phyloP scores from a whole-genome alignment of 2,888 invertebrate species.

The Plebejus melissa region DNA sequence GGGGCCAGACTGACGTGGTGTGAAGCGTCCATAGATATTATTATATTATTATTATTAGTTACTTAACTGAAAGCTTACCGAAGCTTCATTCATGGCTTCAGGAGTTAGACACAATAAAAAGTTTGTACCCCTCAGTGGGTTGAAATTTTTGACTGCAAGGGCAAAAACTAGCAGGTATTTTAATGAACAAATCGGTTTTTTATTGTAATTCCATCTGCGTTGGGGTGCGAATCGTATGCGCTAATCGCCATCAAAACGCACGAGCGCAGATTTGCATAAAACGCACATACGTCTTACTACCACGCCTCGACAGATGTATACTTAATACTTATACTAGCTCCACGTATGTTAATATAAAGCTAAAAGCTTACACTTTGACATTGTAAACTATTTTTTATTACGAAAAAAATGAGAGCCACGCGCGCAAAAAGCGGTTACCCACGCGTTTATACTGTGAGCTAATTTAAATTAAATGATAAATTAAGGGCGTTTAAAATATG shows the following conservation, averaged over 20 bases:
- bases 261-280: conserved; percentile 61
- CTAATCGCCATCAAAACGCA: conserved; percentile 47
- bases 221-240: conserved; percentile 32
- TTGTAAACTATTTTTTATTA: conserved; percentile 53
- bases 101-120: not conserved
- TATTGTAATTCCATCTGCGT: conserved; percentile 12
- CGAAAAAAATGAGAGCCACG: conserved; percentile 67
- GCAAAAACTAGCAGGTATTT: conserved; percentile 18
- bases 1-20: too few relatives aligned
- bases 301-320: conserved; percentile 65
- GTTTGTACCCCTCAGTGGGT: not conserved
- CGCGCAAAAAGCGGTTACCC: conserved; percentile 41
- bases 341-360: conserved; percentile 59
- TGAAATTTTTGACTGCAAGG: not conserved
- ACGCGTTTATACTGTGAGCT: not conserved
- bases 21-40: too few relatives aligned
- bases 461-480: conserved; percentile 19
- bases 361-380: conserved; percentile 37
- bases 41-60: too few relatives aligned
- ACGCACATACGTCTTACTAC: conserved; percentile 52
- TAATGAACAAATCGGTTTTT: conserved; percentile 14
- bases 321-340: conserved; percentile 53
- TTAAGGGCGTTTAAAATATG: conserved; percentile 15
- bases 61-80: too few relatives aligned
- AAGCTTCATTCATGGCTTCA: too few relatives aligned